Evolutionary conservation across 2,113 vertebrate genomes (phyloP).

Genomic region (Brienomyrus longianalis): DNA sequence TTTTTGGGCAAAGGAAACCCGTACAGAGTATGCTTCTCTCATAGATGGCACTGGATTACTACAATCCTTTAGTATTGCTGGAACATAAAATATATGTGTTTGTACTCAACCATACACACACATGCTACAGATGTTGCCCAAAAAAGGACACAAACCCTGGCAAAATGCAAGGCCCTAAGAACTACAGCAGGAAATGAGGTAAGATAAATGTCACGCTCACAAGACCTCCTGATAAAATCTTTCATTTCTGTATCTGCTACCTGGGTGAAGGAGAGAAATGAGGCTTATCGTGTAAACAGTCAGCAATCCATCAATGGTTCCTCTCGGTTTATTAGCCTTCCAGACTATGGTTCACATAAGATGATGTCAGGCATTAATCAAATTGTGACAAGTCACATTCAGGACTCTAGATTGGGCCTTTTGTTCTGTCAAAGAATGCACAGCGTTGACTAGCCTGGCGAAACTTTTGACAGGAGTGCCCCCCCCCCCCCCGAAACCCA

Average conservation of each 20-base stretch:
- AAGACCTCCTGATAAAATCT: conserved; percentile 44
- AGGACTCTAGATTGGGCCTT: conserved; percentile 28
- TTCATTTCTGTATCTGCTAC: conserved; percentile 32
- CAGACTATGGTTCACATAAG: conserved; percentile 5
- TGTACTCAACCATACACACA: not conserved
- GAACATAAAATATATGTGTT: not conserved
- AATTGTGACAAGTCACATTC: conserved; percentile 52
- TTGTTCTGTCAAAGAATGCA: not conserved
- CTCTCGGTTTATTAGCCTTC: conserved; percentile 52
- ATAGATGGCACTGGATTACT: conserved; percentile 10
- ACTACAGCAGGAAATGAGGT: conserved; percentile 34
- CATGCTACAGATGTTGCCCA: not conserved
- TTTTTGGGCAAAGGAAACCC: not conserved
- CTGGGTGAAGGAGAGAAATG: conserved; percentile 44
- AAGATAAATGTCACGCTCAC: conserved; percentile 31
- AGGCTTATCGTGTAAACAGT: conserved; percentile 47
- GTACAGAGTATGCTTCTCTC: conserved; percentile 11
- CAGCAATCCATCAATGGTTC: conserved; percentile 55
- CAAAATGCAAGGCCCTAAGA: conserved; percentile 17
- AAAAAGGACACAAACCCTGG: not conserved
- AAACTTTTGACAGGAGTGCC: not conserved
- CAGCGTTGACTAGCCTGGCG: not conserved
- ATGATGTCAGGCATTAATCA: conserved; percentile 59
- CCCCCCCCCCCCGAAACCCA: not conserved
- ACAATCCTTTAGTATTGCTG: conserved; percentile 18